phyloP scores from a whole-genome alignment of 2,888 invertebrate species.

The Mesochorus sp. region DNA sequence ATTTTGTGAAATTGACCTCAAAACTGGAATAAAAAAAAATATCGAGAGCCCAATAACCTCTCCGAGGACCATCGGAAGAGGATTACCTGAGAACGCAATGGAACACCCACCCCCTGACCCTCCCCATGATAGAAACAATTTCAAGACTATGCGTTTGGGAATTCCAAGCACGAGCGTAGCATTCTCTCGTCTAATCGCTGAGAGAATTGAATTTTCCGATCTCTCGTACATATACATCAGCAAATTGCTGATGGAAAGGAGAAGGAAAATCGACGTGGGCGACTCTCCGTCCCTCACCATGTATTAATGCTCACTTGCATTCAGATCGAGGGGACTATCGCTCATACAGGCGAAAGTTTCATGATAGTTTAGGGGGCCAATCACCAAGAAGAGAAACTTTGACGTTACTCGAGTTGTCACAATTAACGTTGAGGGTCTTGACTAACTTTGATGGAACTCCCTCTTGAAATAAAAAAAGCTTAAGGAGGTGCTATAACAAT shows the following conservation, averaged over 20 bases:
- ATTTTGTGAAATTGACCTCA: too few species aligned
- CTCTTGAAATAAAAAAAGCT: too few species aligned
- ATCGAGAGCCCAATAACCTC: background rate
- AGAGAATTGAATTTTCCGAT: constrained; percentile 75
- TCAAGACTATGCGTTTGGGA: constrained; percentile 62
- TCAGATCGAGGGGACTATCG: too few species aligned
- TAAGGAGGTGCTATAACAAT: too few species aligned
- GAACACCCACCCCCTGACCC: constrained; percentile 2
- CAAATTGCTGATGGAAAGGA: background rate
- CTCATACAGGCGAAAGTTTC: too few species aligned
- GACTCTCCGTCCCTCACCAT: constrained; percentile 6
- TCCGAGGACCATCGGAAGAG: constrained; percentile 1
- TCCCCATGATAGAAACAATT: constrained; percentile 49
- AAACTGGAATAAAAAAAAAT: too few species aligned
- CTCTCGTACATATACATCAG: constrained; percentile 51
- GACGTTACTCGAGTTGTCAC: too few species aligned
- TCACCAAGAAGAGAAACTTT: too few species aligned
- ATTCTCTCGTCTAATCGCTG: constrained; percentile 72
- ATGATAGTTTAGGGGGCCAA: too few species aligned
- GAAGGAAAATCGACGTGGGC: constrained; percentile 25
- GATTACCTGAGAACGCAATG: background rate
- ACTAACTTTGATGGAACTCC: too few species aligned
- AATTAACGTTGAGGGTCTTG: too few species aligned
- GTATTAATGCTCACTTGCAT: constrained; percentile 12
- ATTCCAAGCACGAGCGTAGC: constrained; percentile 71